Evolutionary conservation across 2,888 invertebrate genomes (phyloP).

Genomic region (Criorhina ranunculi): DNA sequence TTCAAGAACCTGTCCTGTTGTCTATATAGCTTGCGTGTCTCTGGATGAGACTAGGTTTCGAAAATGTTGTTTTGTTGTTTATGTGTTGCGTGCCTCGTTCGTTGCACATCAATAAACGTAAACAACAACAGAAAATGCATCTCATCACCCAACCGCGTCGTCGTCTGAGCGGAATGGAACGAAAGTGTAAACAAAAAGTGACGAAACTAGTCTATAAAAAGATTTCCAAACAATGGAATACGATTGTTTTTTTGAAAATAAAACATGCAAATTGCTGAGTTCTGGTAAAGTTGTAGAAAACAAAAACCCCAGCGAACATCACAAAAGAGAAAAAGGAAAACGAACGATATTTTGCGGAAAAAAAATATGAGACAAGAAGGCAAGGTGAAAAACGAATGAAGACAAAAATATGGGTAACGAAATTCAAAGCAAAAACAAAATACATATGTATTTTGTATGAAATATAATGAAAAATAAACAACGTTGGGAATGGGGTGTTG

Average conservation of each 20-base stretch:
- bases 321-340: neutral
- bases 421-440: slow-evolving; percentile 2
- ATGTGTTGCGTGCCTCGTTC: slow-evolving; percentile 5
- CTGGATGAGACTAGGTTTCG: neutral
- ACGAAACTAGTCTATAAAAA: slow-evolving; percentile 26
- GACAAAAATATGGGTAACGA: neutral
- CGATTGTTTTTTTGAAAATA: slow-evolving; percentile 11
- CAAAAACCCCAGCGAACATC: neutral
- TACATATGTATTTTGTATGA: no score
- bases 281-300: slow-evolving; percentile 1
- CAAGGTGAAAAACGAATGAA: slow-evolving; percentile 1
- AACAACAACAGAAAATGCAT: slow-evolving; percentile 13
- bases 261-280: slow-evolving; percentile 33
- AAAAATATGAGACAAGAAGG: neutral
- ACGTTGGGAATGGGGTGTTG: slow-evolving; percentile 21
- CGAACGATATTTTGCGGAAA: neutral
- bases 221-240: slow-evolving; percentile 49
- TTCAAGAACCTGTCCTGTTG: neutral
- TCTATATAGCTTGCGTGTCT: neutral
- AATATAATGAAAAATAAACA: slow-evolving; percentile 30
- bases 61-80: slow-evolving; percentile 24
- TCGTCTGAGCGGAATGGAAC: neutral
- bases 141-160: neutral
- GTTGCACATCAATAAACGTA: slow-evolving; percentile 3
- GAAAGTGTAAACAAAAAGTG: slow-evolving; percentile 33